Evolutionary conservation across 2,113 vertebrate genomes (phyloP).

Genomic region (Vulpes vulpes): DNA sequence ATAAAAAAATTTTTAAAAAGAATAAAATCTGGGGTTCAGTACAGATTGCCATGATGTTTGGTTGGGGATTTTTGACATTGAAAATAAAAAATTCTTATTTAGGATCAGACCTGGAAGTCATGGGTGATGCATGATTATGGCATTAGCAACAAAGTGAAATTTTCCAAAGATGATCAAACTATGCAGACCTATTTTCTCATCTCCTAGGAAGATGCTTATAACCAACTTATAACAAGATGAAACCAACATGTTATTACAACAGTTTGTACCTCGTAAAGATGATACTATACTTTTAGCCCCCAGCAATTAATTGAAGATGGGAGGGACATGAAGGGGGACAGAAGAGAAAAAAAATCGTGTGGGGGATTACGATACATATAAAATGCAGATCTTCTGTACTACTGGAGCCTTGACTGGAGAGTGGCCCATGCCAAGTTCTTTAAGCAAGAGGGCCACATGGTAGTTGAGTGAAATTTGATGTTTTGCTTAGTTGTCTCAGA

Average conservation of each 20-base stretch:
- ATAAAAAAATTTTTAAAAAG: too few relatives aligned
- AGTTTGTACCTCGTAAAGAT: not conserved
- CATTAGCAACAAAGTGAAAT: not conserved
- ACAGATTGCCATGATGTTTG: not conserved
- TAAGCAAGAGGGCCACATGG: constrained; percentile 51
- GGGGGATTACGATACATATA: not conserved
- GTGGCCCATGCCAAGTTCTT: constrained; percentile 38
- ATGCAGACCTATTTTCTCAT: not conserved
- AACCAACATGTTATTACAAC: not conserved
- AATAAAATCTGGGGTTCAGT: not conserved
- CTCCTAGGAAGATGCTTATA: not conserved
- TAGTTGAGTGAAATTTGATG: constrained; percentile 83
- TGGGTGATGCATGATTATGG: not conserved
- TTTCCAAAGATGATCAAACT: not conserved
- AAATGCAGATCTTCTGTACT: not conserved
- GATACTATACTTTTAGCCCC: not conserved
- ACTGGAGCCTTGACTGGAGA: not conserved
- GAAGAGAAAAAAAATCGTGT: not conserved
- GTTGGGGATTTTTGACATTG: not conserved
- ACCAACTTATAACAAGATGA: not conserved
- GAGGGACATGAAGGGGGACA: not conserved
- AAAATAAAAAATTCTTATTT: not conserved
- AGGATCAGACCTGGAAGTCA: not conserved
- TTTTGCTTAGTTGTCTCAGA: constrained; percentile 81
- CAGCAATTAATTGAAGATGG: not conserved